phyloP scores from a whole-genome alignment of 2,888 invertebrate genomes.

The Drosophila parthenogenetica region DNA sequence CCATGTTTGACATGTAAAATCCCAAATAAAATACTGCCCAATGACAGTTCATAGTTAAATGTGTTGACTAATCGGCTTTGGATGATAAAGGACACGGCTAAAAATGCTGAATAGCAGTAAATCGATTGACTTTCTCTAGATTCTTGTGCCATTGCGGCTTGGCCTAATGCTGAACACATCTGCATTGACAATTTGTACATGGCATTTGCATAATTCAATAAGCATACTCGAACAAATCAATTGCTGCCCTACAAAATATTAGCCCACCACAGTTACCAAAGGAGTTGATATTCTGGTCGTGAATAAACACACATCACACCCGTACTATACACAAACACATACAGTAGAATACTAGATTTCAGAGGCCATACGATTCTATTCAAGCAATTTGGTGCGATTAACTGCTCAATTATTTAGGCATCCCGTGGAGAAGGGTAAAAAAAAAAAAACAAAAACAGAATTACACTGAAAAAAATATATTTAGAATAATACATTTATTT shows the following conservation, averaged over 20 bases:
- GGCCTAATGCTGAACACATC: conserved; percentile 45
- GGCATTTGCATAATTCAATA: conserved; percentile 77
- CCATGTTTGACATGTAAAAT: conserved; percentile 45
- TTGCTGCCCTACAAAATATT: conserved; percentile 57
- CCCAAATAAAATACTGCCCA: conserved; percentile 21
- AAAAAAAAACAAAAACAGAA: neutral
- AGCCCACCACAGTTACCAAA: conserved; percentile 24
- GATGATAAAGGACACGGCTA: conserved; percentile 37
- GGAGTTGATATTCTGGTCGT: conserved; percentile 21
- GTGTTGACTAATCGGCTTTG: conserved; percentile 57
- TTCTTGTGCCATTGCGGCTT: conserved; percentile 37
- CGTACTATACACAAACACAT: neutral
- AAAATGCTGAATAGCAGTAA: conserved; percentile 62
- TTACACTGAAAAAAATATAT: neutral
- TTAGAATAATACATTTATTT: no score
- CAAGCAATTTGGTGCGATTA: conserved; percentile 78
- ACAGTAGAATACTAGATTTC: neutral
- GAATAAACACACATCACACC: conserved; percentile 1
- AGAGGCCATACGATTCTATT: conserved; percentile 55
- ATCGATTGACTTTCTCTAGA: conserved; percentile 70
- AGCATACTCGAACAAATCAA: conserved; percentile 66
- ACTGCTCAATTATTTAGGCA: conserved; percentile 77
- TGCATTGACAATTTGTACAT: conserved; percentile 62
- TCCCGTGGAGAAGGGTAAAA: conserved; percentile 47
- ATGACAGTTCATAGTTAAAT: conserved; percentile 38